Percentiles rank a stretch among this genome's conserved stretches.
Evolutionary conservation across 2,888 invertebrate genomes (phyloP).

Genomic region (Gymnosoma rotundatum): DNA sequence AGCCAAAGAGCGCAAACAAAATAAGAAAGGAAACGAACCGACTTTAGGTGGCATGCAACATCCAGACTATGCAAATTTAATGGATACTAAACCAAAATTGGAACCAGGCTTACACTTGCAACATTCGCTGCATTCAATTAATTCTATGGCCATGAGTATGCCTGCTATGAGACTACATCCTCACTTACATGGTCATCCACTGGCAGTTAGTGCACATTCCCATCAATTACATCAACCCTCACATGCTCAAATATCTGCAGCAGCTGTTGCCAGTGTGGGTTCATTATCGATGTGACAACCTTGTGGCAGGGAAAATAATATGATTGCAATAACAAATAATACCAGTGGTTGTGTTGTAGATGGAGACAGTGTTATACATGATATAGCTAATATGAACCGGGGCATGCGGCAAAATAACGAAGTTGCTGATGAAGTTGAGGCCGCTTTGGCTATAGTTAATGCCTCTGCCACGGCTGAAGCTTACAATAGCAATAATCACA

Average conservation of each 20-base stretch:
- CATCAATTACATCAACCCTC: slow-evolving; percentile 77
- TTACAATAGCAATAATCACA: slow-evolving; percentile 30
- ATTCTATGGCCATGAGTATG: slow-evolving; percentile 81
- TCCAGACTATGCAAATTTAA: slow-evolving; percentile 78
- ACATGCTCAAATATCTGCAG: slow-evolving; percentile 78
- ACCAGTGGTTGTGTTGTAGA: slow-evolving; percentile 46
- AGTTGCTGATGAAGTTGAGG: slow-evolving; percentile 56
- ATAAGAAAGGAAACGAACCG: slow-evolving; percentile 91
- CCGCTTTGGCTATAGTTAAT: slow-evolving; percentile 50
- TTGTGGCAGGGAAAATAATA: slow-evolving; percentile 60
- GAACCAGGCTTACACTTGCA: slow-evolving; percentile 81
- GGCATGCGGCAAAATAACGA: slow-evolving; percentile 18
- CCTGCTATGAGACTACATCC: slow-evolving; percentile 82
- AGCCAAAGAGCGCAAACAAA: slow-evolving; percentile 95
- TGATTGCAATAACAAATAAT: slow-evolving; percentile 22
- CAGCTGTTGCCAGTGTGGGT: slow-evolving; percentile 76
- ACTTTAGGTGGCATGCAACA: slow-evolving; percentile 75
- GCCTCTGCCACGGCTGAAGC: slow-evolving; percentile 27
- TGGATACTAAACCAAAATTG: slow-evolving; percentile 81
- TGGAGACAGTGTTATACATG: slow-evolving; percentile 42
- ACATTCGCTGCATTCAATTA: slow-evolving; percentile 79
- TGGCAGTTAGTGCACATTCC: slow-evolving; percentile 78
- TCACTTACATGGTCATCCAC: slow-evolving; percentile 79
- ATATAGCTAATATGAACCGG: slow-evolving; percentile 11
- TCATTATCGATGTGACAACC: slow-evolving; percentile 80